Conservation (phyloP, 92 coral and sea anemone species). For the Plumapathes pennacea region DNA sequence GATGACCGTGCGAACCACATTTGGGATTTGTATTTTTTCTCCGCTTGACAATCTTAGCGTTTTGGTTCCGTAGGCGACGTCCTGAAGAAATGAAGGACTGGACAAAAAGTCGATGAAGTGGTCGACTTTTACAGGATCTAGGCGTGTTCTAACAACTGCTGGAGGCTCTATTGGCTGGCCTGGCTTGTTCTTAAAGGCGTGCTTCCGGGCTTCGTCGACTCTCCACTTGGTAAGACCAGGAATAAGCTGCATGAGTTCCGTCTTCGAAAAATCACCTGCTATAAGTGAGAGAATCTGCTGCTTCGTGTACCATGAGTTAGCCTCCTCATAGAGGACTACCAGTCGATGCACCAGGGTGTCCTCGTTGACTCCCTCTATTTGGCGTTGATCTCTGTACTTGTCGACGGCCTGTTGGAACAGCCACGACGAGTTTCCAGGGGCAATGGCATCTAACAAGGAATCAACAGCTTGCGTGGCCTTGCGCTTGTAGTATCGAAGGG, state of each 20-base stretch:
- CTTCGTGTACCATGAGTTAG: conserved; percentile 23
- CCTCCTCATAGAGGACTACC: conserved; percentile 22
- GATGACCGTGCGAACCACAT: conserved; percentile 35
- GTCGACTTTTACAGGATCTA: conserved; percentile 32
- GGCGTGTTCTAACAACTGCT: conserved; percentile 9
- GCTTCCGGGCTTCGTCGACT: conserved; percentile 38
- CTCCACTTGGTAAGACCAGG: conserved; percentile 43
- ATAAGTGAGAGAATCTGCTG: conserved; percentile 34
- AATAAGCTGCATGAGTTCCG: conserved; percentile 27
- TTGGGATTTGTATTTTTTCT: conserved; percentile 28
- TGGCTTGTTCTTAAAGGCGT: conserved; percentile 22
- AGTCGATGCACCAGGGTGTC: conserved; percentile 21
- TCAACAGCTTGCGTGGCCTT: conserved; percentile 42
- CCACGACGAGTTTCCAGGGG: conserved; percentile 48
- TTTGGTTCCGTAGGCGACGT: conserved; percentile 41
- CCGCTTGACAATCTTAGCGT: conserved; percentile 25
- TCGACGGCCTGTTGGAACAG: conserved; percentile 19
- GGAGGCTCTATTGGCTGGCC: conserved; percentile 33
- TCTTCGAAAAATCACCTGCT: conserved; percentile 16
- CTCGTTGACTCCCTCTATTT: conserved; percentile 3
- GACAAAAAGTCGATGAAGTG: conserved; percentile 34
- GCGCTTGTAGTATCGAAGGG: conserved; percentile 27
- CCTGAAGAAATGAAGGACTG: conserved; percentile 36
- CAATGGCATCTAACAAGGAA: conserved; percentile 35
- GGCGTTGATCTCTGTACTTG: conserved; percentile 2